phyloP scores from a whole-genome alignment of 2,888 invertebrate species.

The Cephalotes varians region DNA sequence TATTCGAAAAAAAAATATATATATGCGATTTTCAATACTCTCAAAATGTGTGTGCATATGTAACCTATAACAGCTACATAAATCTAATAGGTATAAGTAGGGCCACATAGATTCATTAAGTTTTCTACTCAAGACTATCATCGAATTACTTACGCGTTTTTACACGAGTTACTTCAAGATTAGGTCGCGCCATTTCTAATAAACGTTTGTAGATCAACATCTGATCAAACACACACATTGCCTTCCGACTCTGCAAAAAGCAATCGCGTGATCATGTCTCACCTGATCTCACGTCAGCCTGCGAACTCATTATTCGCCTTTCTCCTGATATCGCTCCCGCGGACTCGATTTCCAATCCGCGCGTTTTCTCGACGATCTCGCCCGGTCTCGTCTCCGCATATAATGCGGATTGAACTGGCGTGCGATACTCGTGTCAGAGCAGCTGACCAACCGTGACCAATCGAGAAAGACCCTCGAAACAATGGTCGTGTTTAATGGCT shows the following conservation, averaged over 20 bases:
- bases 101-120: background rate
- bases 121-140: background rate
- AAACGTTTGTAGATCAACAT: background rate
- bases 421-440: background rate
- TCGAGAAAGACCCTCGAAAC: background rate
- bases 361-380: too few relatives aligned
- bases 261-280: conserved; percentile 2
- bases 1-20: background rate
- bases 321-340: background rate
- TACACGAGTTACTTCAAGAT: background rate
- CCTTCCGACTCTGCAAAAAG: background rate
- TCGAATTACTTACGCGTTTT: background rate
- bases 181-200: conserved; percentile 11
- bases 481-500: too few relatives aligned
- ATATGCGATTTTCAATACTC: too few relatives aligned
- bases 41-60: too few relatives aligned
- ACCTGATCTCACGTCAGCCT: conserved; percentile 24
- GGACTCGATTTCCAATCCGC: background rate
- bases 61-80: background rate
- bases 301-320: conserved; percentile 10
- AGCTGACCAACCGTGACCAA: background rate
- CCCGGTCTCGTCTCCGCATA: background rate
- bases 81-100: background rate
- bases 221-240: background rate
- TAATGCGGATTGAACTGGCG: background rate